Conservation (phyloP, 30 jellyfish, hydroid and myxozoan genomes). For the Clytia hemisphaerica region DNA sequence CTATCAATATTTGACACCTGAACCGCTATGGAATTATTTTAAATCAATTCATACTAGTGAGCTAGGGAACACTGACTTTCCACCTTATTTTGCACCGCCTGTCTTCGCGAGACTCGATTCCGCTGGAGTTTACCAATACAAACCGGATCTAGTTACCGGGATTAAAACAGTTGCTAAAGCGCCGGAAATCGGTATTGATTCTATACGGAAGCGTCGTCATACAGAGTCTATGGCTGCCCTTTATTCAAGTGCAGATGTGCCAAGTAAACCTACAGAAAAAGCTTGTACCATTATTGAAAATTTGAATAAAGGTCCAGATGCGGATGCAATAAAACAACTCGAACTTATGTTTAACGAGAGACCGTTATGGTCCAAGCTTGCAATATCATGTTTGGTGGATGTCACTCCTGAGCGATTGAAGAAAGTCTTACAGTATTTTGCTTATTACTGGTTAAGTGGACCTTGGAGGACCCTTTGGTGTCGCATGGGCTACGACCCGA, state of each 20-base stretch:
- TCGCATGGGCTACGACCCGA: conserved; percentile 88
- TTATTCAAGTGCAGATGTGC: conserved; percentile 37
- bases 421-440: conserved; percentile 47
- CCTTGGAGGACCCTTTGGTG: conserved; percentile 96
- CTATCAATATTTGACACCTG: conserved; percentile 65
- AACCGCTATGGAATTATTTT: conserved; percentile 48
- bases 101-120: conserved; percentile 64
- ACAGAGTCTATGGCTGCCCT: conserved; percentile 72
- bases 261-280: conserved; percentile 51
- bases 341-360: conserved; percentile 48
- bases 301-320: conserved; percentile 30
- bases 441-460: conserved; percentile 86
- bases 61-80: conserved; percentile 39
- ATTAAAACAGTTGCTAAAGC: conserved; percentile 4
- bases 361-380: conserved; percentile 73
- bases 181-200: conserved; percentile 9
- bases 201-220: conserved; percentile 47
- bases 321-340: conserved; percentile 18
- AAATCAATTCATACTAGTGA: conserved; percentile 40
- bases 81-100: conserved; percentile 61
- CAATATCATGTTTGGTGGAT: conserved; percentile 39
- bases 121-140: conserved; percentile 59
- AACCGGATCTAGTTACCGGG: conserved; percentile 33
- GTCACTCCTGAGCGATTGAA: conserved; percentile 41
- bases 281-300: conserved; percentile 32